Conservation (phyloP, 1,140 invertebrate species). For the Venustaconcha ellipsiformis region DNA sequence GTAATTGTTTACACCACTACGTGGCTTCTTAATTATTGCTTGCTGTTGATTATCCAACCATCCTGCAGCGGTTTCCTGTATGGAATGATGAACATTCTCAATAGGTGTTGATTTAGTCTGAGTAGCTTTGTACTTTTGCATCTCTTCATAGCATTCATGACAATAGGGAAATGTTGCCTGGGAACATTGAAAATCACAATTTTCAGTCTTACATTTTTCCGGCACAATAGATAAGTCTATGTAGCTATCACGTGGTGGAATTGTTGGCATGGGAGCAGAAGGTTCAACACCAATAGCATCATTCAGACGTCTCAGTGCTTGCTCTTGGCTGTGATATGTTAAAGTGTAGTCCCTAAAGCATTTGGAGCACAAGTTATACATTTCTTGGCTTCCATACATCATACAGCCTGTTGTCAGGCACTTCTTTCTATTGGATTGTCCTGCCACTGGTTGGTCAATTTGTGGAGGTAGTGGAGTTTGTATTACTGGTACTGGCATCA, state of each 20-base stretch:
- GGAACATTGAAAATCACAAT: conserved; percentile 51
- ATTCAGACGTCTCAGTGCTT: neutral
- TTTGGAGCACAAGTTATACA: conserved; percentile 38
- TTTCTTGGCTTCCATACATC: conserved; percentile 41
- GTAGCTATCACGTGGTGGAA: conserved; percentile 11
- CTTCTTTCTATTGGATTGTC: conserved; percentile 1
- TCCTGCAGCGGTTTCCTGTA: neutral
- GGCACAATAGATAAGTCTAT: conserved; percentile 34
- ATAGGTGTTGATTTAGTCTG: conserved; percentile 1
- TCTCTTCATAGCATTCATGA: conserved; percentile 40
- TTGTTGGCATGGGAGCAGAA: conserved; percentile 20
- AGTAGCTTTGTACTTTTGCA: neutral
- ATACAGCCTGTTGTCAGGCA: conserved; percentile 44
- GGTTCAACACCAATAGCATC: conserved; percentile 2
- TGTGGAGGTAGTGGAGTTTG: neutral
- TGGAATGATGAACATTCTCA: neutral
- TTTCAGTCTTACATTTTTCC: conserved; percentile 33
- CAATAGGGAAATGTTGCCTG: conserved; percentile 55
- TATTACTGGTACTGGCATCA: too few relatives aligned
- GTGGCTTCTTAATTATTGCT: neutral
- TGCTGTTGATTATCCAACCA: neutral
- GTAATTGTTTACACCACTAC: neutral
- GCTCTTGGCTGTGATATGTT: conserved; percentile 27
- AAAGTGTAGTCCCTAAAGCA: conserved; percentile 47
- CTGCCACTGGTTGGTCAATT: neutral